phyloP scores from a whole-genome alignment of 2,888 invertebrate species.

The Chloromyia formosa region DNA sequence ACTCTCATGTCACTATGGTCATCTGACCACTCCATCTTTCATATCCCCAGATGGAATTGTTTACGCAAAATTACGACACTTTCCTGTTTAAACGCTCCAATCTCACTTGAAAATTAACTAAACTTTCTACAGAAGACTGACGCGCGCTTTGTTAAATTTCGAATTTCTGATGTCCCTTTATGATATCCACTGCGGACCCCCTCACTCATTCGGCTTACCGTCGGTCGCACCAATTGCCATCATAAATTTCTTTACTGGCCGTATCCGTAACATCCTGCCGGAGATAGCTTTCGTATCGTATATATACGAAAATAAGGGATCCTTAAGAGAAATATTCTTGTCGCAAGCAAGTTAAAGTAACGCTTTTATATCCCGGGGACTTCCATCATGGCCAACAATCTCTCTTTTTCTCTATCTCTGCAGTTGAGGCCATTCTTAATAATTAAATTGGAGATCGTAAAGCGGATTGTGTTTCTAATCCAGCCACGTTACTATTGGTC shows the following conservation, averaged over 20 bases:
- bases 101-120: too few species aligned
- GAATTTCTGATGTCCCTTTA: slow-evolving; percentile 30
- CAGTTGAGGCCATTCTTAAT: slow-evolving; percentile 27
- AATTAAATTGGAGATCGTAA: slow-evolving; percentile 43
- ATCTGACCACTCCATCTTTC: too few species aligned
- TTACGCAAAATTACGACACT: too few species aligned
- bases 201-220: too few species aligned
- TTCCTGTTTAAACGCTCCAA: too few species aligned
- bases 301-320: too few species aligned
- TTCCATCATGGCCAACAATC: too few species aligned
- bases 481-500: slow-evolving; percentile 33
- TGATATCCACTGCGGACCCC: slow-evolving; percentile 9
- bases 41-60: too few species aligned
- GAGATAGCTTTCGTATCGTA: slow-evolving; percentile 12
- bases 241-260: slow-evolving; percentile 31
- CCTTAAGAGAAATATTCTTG: not conserved
- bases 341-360: slow-evolving; percentile 10
- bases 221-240: slow-evolving; percentile 31
- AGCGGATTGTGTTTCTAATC: slow-evolving; percentile 36
- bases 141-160: slow-evolving; percentile 7
- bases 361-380: not conserved
- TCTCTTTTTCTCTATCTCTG: too few species aligned
- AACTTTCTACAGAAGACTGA: too few species aligned
- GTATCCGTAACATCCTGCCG: slow-evolving; percentile 1
- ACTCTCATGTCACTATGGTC: too few species aligned